These are phyloP conservation scores for Triplophysa tibetana DNA, from an alignment of 2,113 vertebrate species.

Conservation along the genomic window DNA sequence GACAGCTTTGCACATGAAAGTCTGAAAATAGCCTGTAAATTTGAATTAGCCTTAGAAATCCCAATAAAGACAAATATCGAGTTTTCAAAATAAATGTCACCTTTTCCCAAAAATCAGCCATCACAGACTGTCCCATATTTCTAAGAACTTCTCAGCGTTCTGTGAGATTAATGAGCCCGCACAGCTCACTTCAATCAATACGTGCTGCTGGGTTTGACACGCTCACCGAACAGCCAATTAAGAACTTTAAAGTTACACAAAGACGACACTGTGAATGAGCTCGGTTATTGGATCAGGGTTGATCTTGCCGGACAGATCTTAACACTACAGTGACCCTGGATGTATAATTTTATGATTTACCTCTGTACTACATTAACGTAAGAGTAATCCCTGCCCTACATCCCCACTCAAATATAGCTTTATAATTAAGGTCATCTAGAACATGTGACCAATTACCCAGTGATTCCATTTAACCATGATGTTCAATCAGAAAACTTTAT, in stretches of 20 bases:
- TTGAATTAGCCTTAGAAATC: conserved; percentile 16
- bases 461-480: conserved; percentile 31
- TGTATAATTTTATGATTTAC: conserved; percentile 14
- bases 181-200: conserved; percentile 28
- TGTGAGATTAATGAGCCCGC: conserved; percentile 42
- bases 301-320: not conserved
- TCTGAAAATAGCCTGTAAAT: conserved; percentile 44
- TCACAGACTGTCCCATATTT: conserved; percentile 49
- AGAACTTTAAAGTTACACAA: not conserved
- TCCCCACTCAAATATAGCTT: conserved; percentile 59
- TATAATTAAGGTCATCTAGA: conserved; percentile 54
- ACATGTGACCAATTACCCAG: conserved; percentile 51
- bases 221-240: conserved; percentile 7
- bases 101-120: conserved; percentile 51
- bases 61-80: conserved; percentile 18
- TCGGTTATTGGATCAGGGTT: conserved; percentile 5
- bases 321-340: conserved; percentile 1
- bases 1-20: conserved; percentile 22
- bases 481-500: conserved; percentile 13
- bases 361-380: conserved; percentile 35
- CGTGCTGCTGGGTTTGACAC: conserved; percentile 11
- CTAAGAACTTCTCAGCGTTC: conserved; percentile 17
- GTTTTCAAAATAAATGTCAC: conserved; percentile 50
- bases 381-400: conserved; percentile 56
- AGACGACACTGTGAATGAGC: not conserved